Evolutionary conservation across 2,113 vertebrate species (phyloP), one percentile per base, ranked within the genome.

Genomic region (Leiothrix lutea): DNA sequence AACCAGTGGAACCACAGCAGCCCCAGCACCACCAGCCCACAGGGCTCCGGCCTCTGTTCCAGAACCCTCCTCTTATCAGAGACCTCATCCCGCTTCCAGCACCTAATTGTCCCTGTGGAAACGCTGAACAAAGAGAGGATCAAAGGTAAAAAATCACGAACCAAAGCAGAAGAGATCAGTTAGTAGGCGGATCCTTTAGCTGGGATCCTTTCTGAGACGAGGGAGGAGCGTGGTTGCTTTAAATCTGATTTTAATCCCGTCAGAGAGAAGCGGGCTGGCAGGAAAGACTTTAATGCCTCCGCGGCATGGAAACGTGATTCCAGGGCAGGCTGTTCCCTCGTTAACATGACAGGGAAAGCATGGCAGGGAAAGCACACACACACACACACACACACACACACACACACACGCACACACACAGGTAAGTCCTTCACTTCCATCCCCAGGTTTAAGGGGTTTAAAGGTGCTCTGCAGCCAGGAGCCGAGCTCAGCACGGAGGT

Each of bases 181-280:
- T 2, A 31, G 44, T 3, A 2, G 8, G 2, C 0, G 2, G 29
- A 75, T 36, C 54, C 40, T 26, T 8, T 6, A 67, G 53, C 38
- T 5, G 24, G 40, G 40, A 29, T 45, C 70, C 56, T 14, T 62
- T n/a, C 57, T 3, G 66, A 36, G 66, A 47, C 5, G 16, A 86
- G 48, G 40, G 29, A 25, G 40, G 11, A n/a, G 48, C 0, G 3
- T 0, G 9, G 9, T 6, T 20, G 14, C 26, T 71, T 64, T n/a
- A 45, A 62, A 47, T 7, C 62, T 25, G 28, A 17, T 12, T 47
- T 42, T 48, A 51, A 66, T 25, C 25, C 35, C 33, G 64, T 17
- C 45, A 21, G 89, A 17, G 35, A 28, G 29, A 42, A 62, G 17
- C 0, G 4, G 38, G 36, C 5, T 64, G 40, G 13, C 0, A 4